Evolutionary conservation across 1,140 invertebrate genomes (phyloP).

Genomic region (Nymphalis io): DNA sequence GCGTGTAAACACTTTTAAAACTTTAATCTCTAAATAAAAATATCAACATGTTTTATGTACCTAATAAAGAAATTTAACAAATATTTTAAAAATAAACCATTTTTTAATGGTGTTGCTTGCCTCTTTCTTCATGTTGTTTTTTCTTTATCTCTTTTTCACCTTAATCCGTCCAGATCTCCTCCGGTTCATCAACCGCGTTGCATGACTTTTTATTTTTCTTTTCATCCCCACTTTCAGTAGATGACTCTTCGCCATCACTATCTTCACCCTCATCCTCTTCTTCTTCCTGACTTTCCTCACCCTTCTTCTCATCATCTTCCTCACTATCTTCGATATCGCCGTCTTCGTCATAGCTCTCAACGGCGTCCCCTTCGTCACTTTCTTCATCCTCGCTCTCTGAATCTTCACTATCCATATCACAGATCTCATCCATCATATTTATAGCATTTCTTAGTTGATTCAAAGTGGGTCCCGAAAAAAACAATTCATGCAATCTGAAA

Average conservation of each 20-base stretch:
- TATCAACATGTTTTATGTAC: no score
- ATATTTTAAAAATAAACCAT: no score
- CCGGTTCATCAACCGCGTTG: background rate
- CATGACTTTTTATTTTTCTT: background rate
- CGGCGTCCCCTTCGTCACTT: background rate
- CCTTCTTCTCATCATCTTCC: background rate
- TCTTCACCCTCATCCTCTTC: background rate
- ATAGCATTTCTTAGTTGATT: background rate
- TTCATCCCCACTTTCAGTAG: background rate
- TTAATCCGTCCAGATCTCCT: background rate
- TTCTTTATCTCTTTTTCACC: background rate
- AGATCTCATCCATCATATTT: background rate
- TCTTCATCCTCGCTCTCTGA: background rate
- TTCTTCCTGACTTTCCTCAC: no score
- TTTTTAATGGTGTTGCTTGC: no score
- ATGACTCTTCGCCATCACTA: background rate
- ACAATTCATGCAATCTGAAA: background rate
- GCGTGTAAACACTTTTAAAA: no score
- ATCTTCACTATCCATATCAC: conserved; percentile 8
- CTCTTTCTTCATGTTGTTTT: background rate
- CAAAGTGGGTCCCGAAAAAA: background rate
- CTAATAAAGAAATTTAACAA: no score
- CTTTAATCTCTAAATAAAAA: no score
- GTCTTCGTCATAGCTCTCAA: conserved; percentile 12
- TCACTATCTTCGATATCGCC: conserved; percentile 1